Evolutionary conservation across 2,888 invertebrate species (phyloP), one percentile per base, ranked within the genome.

Genomic region (Platerodrilus igneus): DNA sequence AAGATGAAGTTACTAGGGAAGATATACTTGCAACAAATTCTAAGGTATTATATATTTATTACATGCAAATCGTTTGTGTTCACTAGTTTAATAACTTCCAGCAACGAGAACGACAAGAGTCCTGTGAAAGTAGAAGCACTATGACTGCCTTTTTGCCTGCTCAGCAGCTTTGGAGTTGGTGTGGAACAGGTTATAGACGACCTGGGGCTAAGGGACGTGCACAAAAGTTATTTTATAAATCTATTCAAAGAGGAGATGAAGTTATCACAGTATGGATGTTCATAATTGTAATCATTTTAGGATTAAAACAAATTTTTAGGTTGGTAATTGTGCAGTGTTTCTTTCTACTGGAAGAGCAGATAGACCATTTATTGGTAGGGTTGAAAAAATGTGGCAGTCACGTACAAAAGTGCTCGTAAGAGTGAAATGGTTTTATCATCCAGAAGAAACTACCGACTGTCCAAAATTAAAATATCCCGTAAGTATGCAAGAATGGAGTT

Each of bases 381-480:
- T 94, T 43, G 87, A 88, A 64, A 85, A 88, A 46, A 81, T 95
- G 77, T 95, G 93, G 93, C 88, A 93, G 67, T 81, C 86, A 6
- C 81, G 86, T 61, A 82, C 82, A 19, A 88, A 85, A 60, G 94
- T 91, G 87, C 81, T 88, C 26, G 94, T 95, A 26, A 83, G 83
- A 52, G 94, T 95, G 32, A 84, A 87, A 62, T 95, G 95, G 95
- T 95, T 92, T 71, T 95, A 95, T 72, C 94, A 94, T 68, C 94
- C 94, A 0, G 94, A 94, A 69, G 95, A 95, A 69, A 92, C 93
- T 0, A 77, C 78, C 21, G 86, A 86, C 11, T 81, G 82, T 61
- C 78, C 80, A 6, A 78, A 78, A 53, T 73, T 91, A 37, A 81
- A 83, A 63, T 85, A 83, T 66, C 85, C 87, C 56, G 90, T 89